Evolutionary conservation across 2,888 invertebrate genomes (phyloP).

Genomic region (Lithophane leautieri): DNA sequence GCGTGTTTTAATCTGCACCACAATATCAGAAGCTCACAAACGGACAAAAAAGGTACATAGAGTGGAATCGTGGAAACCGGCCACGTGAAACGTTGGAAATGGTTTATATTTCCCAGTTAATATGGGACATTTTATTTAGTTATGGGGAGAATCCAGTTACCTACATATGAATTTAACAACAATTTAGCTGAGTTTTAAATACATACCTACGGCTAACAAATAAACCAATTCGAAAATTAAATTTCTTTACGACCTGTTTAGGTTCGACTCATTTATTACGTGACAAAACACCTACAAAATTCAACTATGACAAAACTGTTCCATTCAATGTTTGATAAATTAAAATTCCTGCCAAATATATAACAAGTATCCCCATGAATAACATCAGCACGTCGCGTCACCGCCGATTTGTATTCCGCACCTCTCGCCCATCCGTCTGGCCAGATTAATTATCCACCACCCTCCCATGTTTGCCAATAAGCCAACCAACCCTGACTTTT

Average conservation of each 20-base stretch:
- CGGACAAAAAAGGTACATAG: constrained; percentile 36
- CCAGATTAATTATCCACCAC: constrained; percentile 88
- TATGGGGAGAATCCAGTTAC: neutral
- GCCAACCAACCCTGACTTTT: constrained; percentile 79
- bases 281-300: neutral
- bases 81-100: constrained; percentile 29
- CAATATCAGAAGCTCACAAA: constrained; percentile 52
- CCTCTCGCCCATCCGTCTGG: constrained; percentile 84
- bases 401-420: constrained; percentile 86
- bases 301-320: neutral
- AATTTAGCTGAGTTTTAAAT: neutral
- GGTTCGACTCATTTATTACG: neutral
- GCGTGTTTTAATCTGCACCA: constrained; percentile 57
- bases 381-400: constrained; percentile 70
- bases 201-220: neutral
- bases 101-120: constrained; percentile 24
- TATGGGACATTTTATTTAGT: constrained; percentile 17
- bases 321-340: constrained; percentile 38
- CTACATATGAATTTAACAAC: neutral
- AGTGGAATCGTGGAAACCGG: constrained; percentile 37
- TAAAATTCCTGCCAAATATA: constrained; percentile 56
- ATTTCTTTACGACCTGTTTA: no score
- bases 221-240: neutral
- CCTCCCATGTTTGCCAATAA: constrained; percentile 89
- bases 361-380: constrained; percentile 64